Percentiles rank a stretch among this genome's conserved stretches.
phyloP scores from a whole-genome alignment of 2,888 invertebrate genomes.

The Ganaspis brasiliensis region DNA sequence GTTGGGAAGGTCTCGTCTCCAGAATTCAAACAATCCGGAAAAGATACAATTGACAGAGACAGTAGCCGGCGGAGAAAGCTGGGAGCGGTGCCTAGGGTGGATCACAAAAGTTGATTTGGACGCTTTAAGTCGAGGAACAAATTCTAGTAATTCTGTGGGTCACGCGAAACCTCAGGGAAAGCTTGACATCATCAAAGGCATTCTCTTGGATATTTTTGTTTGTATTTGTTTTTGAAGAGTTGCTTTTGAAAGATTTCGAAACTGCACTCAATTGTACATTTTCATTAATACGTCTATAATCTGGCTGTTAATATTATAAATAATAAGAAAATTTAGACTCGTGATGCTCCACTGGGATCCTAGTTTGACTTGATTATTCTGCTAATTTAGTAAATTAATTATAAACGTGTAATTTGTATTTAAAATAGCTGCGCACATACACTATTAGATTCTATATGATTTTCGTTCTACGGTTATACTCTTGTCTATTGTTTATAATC shows the following conservation, averaged over 20 bases:
- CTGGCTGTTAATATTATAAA: too few relatives aligned
- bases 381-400: background rate
- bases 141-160: slow-evolving; percentile 69
- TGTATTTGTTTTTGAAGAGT: slow-evolving; percentile 71
- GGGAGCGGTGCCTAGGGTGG: slow-evolving; percentile 69
- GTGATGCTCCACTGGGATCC: slow-evolving; percentile 31
- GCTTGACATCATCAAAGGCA: slow-evolving; percentile 74
- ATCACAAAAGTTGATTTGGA: slow-evolving; percentile 68
- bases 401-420: slow-evolving; percentile 6
- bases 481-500: slow-evolving; percentile 18
- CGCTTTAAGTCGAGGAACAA: slow-evolving; percentile 68
- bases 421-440: slow-evolving; percentile 11
- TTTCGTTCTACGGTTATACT: slow-evolving; percentile 15
- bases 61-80: slow-evolving; percentile 62
- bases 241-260: background rate
- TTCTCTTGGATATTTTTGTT: slow-evolving; percentile 74
- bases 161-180: slow-evolving; percentile 73
- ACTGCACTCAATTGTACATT: too few relatives aligned
- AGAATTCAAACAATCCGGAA: slow-evolving; percentile 65
- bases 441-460: slow-evolving; percentile 19
- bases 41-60: slow-evolving; percentile 45
- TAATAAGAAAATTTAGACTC: background rate
- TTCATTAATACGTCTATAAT: background rate
- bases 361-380: background rate
- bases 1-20: slow-evolving; percentile 67